Evolutionary conservation across 2,888 invertebrate species (phyloP).

Genomic region (Acanthacorydalis orientalis): DNA sequence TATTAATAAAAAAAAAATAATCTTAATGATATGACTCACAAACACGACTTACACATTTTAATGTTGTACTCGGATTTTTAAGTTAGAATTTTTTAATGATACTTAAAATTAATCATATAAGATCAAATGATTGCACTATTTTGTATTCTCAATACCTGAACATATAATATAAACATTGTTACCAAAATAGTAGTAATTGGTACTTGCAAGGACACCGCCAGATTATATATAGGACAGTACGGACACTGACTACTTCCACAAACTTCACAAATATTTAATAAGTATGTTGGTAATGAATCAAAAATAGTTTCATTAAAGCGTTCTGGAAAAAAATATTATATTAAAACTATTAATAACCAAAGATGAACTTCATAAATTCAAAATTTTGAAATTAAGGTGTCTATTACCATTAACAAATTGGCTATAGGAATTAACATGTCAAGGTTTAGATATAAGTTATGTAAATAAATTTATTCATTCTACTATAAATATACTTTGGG

Average conservation of each 20-base stretch:
- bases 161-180: not conserved
- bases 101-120: not conserved
- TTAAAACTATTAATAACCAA: not conserved
- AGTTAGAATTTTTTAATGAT: too few relatives aligned
- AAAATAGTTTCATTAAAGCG: constrained; percentile 86
- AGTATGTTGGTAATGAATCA: constrained; percentile 70
- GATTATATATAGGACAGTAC: constrained; percentile 75
- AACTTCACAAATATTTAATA: constrained; percentile 82
- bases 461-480: too few relatives aligned
- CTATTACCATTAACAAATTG: too few relatives aligned
- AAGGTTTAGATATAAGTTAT: too few relatives aligned
- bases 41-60: too few relatives aligned
- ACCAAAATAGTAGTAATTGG: constrained; percentile 16
- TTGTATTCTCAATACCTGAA: constrained; percentile 8
- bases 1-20: too few relatives aligned
- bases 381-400: too few relatives aligned
- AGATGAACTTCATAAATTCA: too few relatives aligned
- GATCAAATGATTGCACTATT: constrained; percentile 10
- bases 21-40: too few relatives aligned
- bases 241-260: constrained; percentile 91
- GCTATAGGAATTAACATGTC: too few relatives aligned
- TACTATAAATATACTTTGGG: too few relatives aligned
- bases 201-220: constrained; percentile 26
- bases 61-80: too few relatives aligned
- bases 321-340: constrained; percentile 38